Conservation (phyloP, 1,140 invertebrate genomes). For the Trinorchestia longiramus region DNA sequence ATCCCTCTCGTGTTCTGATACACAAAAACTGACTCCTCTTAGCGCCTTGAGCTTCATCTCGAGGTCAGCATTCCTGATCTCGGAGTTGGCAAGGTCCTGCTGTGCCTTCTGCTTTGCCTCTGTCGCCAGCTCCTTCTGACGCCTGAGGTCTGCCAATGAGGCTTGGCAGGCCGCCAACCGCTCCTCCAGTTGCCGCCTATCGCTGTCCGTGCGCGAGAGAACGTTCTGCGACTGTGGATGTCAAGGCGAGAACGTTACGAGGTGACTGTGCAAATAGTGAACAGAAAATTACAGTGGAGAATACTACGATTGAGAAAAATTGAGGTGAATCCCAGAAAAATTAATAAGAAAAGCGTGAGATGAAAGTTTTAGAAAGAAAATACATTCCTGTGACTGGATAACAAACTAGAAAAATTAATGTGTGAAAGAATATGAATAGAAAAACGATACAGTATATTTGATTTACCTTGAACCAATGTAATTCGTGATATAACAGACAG, state of each 20-base stretch:
- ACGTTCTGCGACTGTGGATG: slow-evolving; percentile 60
- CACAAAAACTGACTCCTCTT: slow-evolving; percentile 61
- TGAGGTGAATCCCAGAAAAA: too few species aligned
- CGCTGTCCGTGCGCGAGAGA: slow-evolving; percentile 62
- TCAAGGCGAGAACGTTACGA: not conserved
- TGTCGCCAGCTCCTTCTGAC: slow-evolving; percentile 63
- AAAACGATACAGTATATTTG: too few species aligned
- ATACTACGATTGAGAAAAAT: not conserved
- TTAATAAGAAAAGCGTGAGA: too few species aligned
- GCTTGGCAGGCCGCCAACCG: slow-evolving; percentile 62
- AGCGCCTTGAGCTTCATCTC: slow-evolving; percentile 66
- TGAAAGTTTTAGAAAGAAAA: too few species aligned
- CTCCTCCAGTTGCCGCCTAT: slow-evolving; percentile 65
- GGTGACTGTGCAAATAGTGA: not conserved
- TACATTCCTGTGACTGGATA: too few species aligned
- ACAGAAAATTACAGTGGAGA: not conserved
- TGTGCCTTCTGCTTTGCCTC: slow-evolving; percentile 64
- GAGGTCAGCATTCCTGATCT: slow-evolving; percentile 65
- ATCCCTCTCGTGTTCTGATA: not conserved
- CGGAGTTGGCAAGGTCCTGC: slow-evolving; percentile 65
- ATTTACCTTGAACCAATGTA: too few species aligned
- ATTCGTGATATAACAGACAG: too few species aligned
- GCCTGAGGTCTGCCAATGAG: slow-evolving; percentile 59
- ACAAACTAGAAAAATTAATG: too few species aligned
- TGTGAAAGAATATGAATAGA: too few species aligned